Conservation (phyloP, 2,797 vertebrate genomes). For the Mormyrus proboscirostris region DNA sequence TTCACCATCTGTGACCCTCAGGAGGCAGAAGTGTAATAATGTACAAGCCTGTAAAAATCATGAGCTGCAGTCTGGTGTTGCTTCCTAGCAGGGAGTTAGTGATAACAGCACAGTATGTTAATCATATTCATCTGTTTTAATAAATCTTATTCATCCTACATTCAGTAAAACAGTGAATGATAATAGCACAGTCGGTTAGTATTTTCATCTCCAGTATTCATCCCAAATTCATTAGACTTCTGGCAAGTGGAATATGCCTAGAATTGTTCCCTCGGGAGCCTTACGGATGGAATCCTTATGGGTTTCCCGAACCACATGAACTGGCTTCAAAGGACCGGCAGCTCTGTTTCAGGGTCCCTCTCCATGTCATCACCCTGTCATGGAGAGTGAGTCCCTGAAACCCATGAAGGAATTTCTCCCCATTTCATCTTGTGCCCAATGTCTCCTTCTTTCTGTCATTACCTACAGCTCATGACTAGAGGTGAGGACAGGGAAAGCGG, state of each 20-base stretch:
- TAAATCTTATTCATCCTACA: not conserved
- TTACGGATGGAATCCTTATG: not conserved
- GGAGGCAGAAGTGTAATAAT: not conserved
- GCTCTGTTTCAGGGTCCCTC: not conserved
- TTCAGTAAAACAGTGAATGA: not conserved
- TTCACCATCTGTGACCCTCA: slow-evolving; percentile 1
- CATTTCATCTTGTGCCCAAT: not conserved
- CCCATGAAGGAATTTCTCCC: not conserved
- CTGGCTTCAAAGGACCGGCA: not conserved
- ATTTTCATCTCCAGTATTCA: not conserved
- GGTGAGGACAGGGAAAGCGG: not conserved
- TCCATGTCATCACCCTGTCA: not conserved
- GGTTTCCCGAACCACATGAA: not conserved
- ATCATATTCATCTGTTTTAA: not conserved
- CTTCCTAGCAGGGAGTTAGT: not conserved
- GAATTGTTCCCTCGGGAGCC: not conserved
- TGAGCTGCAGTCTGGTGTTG: not conserved
- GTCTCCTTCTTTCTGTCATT: not conserved
- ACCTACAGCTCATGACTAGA: not conserved
- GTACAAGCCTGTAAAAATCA: not conserved
- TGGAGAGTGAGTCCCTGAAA: not conserved
- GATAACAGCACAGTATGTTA: not conserved
- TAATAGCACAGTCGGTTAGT: not conserved
- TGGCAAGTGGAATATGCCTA: not conserved
- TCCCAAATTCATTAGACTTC: not conserved